Conservation (phyloP, 2,888 invertebrate genomes). For the Tetragonula carbonaria region DNA sequence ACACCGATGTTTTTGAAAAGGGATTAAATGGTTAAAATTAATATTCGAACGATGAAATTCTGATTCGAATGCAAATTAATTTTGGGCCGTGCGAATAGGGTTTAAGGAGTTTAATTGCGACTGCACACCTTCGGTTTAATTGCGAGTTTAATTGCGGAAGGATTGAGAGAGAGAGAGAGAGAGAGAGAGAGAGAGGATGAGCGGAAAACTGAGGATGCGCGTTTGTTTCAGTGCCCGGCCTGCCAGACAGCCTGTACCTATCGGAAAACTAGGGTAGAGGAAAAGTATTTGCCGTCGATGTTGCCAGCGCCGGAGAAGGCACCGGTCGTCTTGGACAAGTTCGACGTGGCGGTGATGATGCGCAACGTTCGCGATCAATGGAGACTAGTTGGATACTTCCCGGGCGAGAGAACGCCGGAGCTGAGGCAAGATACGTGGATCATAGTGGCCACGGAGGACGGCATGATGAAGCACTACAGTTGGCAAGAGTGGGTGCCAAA, state of each 20-base stretch:
- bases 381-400: constrained; percentile 76
- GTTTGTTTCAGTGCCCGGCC: constrained; percentile 77
- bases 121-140: background rate
- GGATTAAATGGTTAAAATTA: too few species aligned
- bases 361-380: constrained; percentile 75
- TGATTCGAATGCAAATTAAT: too few species aligned
- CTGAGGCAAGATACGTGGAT: constrained; percentile 79
- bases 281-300: constrained; percentile 79
- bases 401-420: constrained; percentile 72
- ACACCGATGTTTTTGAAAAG: too few species aligned
- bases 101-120: too few species aligned
- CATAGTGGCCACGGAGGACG: constrained; percentile 77
- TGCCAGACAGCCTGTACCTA: constrained; percentile 79
- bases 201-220: background rate
- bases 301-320: constrained; percentile 79
- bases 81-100: too few species aligned
- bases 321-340: constrained; percentile 75
- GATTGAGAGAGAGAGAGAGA: background rate
- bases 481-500: constrained; percentile 81
- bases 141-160: background rate
- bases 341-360: constrained; percentile 80
- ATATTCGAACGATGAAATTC: too few species aligned
- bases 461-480: constrained; percentile 76
- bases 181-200: too few species aligned
- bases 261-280: constrained; percentile 75